phyloP scores from a whole-genome alignment of 2,797 vertebrate species.

The Ctenosaura bakeri region DNA sequence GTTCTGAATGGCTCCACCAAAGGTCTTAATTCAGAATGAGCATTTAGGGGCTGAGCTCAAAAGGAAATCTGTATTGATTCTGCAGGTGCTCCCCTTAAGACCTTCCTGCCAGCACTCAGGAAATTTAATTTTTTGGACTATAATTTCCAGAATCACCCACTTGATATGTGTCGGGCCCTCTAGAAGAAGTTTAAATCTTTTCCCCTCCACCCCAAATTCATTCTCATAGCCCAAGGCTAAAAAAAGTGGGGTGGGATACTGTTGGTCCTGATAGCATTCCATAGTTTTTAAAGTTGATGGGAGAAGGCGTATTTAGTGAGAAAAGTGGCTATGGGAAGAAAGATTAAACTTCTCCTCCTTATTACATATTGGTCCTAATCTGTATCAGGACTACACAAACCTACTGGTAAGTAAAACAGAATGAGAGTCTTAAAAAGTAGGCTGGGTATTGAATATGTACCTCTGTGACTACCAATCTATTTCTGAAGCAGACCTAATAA shows the following conservation, averaged over 20 bases:
- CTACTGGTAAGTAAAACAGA: not conserved
- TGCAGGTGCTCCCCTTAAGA: not conserved
- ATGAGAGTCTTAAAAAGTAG: not conserved
- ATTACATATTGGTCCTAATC: not conserved
- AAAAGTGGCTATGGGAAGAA: not conserved
- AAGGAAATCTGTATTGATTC: not conserved
- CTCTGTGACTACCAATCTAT: not conserved
- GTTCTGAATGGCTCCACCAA: too few species aligned
- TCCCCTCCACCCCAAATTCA: too few species aligned
- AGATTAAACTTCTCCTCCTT: not conserved
- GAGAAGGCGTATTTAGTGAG: too few species aligned
- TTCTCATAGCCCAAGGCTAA: too few species aligned
- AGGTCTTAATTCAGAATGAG: not conserved
- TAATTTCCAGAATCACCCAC: too few species aligned
- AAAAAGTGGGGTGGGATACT: too few species aligned
- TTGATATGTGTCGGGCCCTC: too few species aligned
- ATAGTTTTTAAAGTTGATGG: too few species aligned
- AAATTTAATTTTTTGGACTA: too few species aligned
- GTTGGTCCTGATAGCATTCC: too few species aligned
- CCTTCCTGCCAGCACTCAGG: not conserved
- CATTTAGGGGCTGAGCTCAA: not conserved
- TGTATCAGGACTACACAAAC: not conserved
- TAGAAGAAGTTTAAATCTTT: too few species aligned
- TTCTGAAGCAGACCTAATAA: not conserved
- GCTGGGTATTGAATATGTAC: too few species aligned